Base-by-base conservation (phyloP, 2,888 invertebrate species). In the Nineta flava region DNA sequence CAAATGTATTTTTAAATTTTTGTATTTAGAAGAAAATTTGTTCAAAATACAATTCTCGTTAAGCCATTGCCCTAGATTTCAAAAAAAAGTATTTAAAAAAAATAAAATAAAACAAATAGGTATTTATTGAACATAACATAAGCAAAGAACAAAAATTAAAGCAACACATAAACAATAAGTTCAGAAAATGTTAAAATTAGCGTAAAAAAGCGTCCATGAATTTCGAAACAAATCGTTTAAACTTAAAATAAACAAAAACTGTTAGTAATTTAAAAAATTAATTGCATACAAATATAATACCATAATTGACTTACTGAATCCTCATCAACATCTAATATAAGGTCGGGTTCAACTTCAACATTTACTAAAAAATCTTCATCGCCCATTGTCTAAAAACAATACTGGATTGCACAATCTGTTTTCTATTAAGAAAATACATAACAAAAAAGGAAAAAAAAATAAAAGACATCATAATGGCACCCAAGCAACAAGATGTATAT, bases 311-410 rank as follows among this genome's bases (percentile, higher is more conserved):
- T 48, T 42, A 48, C 42, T 26, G 31, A 34, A 19, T 49, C 49
- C 16, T 48, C 48, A 42, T 48, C 48, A 34, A 49, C 41, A 38
- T 49, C 49, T 38, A 49, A 26, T 31, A 49, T 45, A n/a, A 49
- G 45, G 9, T 49, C 49, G 21, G 49, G 49, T 35, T 49, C 49
- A 16, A 49, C 49, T 45, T 49, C 49, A 19, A 49, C 31, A 38
- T 45, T 49, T 32, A 44, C 45, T 26, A 34, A 34, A 38, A 17
- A 15, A 31, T 26, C 31, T 44, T 44, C 38, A 44, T 49, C 45
- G 31, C 38, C 49, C 49, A 49, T 49, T 32, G 21, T 49, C 40
- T 41, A 17, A 41, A 38, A 41, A 31, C 12, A 45, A 49, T 32
- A 49, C n/a, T 17, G 45, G 12, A 31, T 9, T 13, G n/a, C 13